Percentiles rank a stretch among this genome's conserved stretches.
phyloP scores from a whole-genome alignment of 2,888 invertebrate species.

The Pocota personata region DNA sequence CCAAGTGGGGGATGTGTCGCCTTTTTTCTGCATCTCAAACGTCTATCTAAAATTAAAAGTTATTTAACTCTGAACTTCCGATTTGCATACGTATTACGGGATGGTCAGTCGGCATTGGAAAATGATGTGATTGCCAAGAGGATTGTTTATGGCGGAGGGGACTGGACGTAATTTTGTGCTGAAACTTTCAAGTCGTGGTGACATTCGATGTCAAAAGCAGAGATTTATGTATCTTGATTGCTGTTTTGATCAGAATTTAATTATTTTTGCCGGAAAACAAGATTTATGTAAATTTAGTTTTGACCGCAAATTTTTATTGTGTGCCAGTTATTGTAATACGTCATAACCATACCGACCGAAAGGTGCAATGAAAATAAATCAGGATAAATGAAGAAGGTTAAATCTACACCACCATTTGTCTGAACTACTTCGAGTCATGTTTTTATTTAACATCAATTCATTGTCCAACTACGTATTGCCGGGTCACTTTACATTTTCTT shows the following conservation, averaged over 20 bases:
- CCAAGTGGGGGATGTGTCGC: constrained; percentile 26
- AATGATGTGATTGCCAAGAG: constrained; percentile 55
- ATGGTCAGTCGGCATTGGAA: constrained; percentile 18
- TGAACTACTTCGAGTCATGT: too few species aligned
- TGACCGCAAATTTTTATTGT: too few species aligned
- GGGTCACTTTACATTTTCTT: too few species aligned
- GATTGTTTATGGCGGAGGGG: not conserved
- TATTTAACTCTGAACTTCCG: constrained; percentile 33
- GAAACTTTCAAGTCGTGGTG: not conserved
- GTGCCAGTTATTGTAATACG: too few species aligned
- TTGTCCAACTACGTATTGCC: too few species aligned
- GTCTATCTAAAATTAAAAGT: not conserved
- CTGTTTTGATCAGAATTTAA: not conserved
- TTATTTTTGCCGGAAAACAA: not conserved
- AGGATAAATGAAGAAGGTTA: too few species aligned
- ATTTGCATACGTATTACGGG: constrained; percentile 23
- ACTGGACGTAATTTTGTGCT: not conserved
- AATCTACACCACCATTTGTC: too few species aligned
- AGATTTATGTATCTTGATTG: constrained; percentile 19
- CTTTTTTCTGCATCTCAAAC: constrained; percentile 22
- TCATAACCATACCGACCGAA: too few species aligned
- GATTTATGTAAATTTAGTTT: not conserved
- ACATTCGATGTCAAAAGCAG: not conserved
- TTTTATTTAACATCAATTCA: too few species aligned
- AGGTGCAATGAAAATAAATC: too few species aligned